Evolutionary conservation across 1,140 invertebrate genomes (phyloP), one percentile per base, ranked within the genome.

Genomic region (Acromyrmex echinatior): DNA sequence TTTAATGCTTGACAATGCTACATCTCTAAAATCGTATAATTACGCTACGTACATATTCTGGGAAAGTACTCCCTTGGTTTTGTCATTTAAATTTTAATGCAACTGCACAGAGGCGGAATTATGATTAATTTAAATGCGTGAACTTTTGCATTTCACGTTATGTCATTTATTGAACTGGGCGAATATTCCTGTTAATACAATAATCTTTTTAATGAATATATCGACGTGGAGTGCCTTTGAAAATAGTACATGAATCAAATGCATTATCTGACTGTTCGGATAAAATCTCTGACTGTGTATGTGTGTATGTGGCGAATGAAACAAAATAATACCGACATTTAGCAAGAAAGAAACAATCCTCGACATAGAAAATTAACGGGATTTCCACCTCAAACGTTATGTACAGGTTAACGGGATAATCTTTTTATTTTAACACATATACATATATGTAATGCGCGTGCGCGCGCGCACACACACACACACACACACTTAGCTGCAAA

Each of bases 331-430:
- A 51, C 16, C 2, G 18, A 60, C 53, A 71, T 71, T 60, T 21
- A 82, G 25, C 68, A 62, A 60, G n/a, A 45, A 74, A 84, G 28
- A 63, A 74, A 74, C 35, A 82, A 82, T 62, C 3, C n/a, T 4
- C 28, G 39, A 74, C n/a, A 35, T 28, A 81, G 53, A 63, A 84
- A 84, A 82, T 74, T 82, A 82, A 84, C 80, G 70, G 39, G 70
- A 84, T 84, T 63, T 84, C 56, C n/a, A 62, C 18, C 14, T 49
- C 5, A 74, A 51, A 49, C 49, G 28, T 62, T 12, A 21, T 25
- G 25, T 28, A 39, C 39, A 12, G 28, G 9, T 21, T 84, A 84
- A 79, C 73, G 60, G 74, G 18, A 78, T 35, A 35, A 10, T 35
- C 21, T 6, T 79, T 49, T 65, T 18, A 45, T 85, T 60, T 51